Base-by-base conservation (phyloP, 2,113 vertebrate species). In the Rana temporaria region DNA sequence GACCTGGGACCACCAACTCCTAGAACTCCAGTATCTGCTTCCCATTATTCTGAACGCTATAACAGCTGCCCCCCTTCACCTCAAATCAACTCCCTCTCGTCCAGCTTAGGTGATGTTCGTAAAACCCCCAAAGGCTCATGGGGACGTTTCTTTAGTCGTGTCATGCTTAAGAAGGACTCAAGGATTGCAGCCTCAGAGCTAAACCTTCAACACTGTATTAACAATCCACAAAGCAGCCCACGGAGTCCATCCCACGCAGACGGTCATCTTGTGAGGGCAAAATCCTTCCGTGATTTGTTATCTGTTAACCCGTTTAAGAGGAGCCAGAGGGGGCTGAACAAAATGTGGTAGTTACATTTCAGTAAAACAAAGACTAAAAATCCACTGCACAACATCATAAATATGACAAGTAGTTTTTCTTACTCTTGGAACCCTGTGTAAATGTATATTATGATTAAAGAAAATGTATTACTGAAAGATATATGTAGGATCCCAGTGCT, bases 251-350 rank as follows among this genome's bases (percentile, higher is more conserved):
- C 69, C 1, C 22, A 56, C 15, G 26, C 55, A 24, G 62, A 66
- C 6, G 34, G 30, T 5, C 38, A 56, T 6, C 55, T 82, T 20
- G n/a, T 14, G 17, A 71, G 70, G 20, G 30, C 80, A 52, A 82
- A 82, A 59, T 82, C 80, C 9, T 73, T 82, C 17, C 60, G 80
- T 34, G 70, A 82, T 12, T 57, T 82, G 48, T 48, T 82, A 26
- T 66, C 80, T 4, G n/a, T 73, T 7, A 82, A 73, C 16, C 26
- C 62, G 1, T 82, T 82, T 11, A 82, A 82, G 63, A 74, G 16
- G 34, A 82, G 52, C 8, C 62, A 66, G 53, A 81, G 22, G 18
- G 79, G 60, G 18, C 42, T 72, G 26, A 72, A 81, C 20, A 73
- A 81, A 53, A 20, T 16, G 4, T 73, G 59, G 38, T 81, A 81